Evolutionary conservation across 2,113 vertebrate genomes (phyloP).

Genomic region (Nipponia nippon): DNA sequence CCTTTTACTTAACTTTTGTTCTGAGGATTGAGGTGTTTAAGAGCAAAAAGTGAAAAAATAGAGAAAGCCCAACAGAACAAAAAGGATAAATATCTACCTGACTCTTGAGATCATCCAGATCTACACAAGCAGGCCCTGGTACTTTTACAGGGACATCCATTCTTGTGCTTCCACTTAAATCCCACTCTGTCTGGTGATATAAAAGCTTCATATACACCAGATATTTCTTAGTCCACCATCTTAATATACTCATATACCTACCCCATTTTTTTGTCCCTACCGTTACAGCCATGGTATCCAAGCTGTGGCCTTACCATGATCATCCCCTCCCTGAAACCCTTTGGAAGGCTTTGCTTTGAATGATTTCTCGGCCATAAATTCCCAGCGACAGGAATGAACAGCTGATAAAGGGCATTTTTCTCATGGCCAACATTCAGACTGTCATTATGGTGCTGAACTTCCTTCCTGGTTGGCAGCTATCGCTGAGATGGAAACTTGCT

Average conservation of each 20-base stretch:
- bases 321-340: background rate
- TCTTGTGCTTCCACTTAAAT: background rate
- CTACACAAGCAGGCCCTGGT: background rate
- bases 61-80: background rate
- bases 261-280: fast-evolving
- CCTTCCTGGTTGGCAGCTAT: background rate
- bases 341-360: background rate
- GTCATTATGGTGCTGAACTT: background rate
- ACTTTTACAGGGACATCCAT: background rate
- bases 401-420: background rate
- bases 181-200: background rate
- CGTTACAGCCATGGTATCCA: background rate
- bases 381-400: background rate
- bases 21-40: background rate
- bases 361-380: background rate
- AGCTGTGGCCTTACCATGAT: background rate
- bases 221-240: background rate
- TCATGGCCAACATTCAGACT: background rate
- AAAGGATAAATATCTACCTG: background rate
- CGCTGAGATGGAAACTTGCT: background rate
- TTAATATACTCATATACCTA: background rate
- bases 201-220: background rate
- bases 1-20: background rate
- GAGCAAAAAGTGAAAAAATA: background rate
- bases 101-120: background rate